Evolutionary conservation across 2,113 vertebrate species (phyloP).

Genomic region (Clarias macrocephalus): DNA sequence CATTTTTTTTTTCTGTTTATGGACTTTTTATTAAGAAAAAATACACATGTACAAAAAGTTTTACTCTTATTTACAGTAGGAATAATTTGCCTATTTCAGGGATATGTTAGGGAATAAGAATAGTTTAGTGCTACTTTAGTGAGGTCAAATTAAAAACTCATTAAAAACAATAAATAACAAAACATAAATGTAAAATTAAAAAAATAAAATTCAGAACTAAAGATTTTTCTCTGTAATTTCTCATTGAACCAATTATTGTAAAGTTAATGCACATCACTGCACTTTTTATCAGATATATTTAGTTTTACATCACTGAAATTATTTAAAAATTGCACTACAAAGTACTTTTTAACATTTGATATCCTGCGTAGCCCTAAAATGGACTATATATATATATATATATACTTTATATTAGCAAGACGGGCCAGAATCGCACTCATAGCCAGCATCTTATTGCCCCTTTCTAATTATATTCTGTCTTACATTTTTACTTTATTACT

Average conservation of each 20-base stretch:
- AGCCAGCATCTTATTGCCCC: not conserved
- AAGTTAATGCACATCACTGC: not conserved
- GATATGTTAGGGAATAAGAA: not conserved
- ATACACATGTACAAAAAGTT: not conserved
- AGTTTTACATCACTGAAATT: not conserved
- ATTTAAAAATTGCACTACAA: not conserved
- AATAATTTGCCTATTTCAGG: not conserved
- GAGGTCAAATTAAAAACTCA: no score
- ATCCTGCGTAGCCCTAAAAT: not conserved
- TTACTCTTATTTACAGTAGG: not conserved
- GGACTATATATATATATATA: not conserved
- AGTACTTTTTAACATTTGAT: not conserved
- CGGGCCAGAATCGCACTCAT: not conserved
- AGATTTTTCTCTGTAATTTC: not conserved
- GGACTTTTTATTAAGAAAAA: not conserved
- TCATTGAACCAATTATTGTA: not conserved
- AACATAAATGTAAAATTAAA: not conserved
- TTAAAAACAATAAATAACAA: no score
- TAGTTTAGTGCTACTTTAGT: not conserved
- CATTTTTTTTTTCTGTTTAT: not conserved
- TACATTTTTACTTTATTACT: not conserved
- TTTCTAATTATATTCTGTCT: not conserved
- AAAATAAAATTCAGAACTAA: not conserved
- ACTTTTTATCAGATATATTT: not conserved
- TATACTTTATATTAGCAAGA: not conserved